Percentiles rank a stretch among this genome's conserved stretches.
Evolutionary conservation across 53 echinoderm and acorn worm genomes (phyloP).

Genomic region (Hippasteria phrygiana): DNA sequence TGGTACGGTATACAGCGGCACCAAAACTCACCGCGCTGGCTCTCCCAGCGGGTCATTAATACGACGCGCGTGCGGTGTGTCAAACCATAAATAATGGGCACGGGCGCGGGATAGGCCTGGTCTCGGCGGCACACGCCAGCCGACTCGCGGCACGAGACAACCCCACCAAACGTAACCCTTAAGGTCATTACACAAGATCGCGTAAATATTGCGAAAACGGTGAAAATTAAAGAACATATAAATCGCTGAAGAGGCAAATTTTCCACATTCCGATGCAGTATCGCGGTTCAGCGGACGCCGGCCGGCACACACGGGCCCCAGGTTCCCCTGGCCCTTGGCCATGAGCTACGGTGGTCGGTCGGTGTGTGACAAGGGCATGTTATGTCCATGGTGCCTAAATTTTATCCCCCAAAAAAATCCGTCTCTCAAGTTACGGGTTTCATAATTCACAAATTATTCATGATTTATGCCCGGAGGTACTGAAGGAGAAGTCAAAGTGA

Average conservation of each 20-base stretch:
- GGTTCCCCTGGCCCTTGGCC: background rate
- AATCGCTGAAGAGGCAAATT: conserved; percentile 42
- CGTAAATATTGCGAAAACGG: conserved; percentile 9
- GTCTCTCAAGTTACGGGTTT: background rate
- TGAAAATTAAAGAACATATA: background rate
- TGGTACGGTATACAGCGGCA: background rate
- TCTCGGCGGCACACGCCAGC: background rate
- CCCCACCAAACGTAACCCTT: background rate
- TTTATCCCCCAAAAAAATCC: background rate
- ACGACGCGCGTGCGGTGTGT: conserved; percentile 35
- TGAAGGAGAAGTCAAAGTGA: background rate
- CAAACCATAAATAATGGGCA: conserved; percentile 31
- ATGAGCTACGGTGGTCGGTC: too few relatives aligned
- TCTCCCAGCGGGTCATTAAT: background rate
- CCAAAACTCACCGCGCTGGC: background rate
- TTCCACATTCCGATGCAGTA: conserved; percentile 50
- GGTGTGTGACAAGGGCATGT: background rate
- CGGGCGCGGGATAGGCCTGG: background rate
- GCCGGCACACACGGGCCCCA: background rate
- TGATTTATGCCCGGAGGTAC: background rate
- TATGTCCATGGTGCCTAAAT: background rate
- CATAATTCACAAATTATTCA: background rate
- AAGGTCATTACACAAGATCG: conserved; percentile 9
- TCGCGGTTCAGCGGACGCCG: background rate
- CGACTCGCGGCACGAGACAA: conserved; percentile 13